Evolutionary conservation across 1,140 invertebrate genomes (phyloP).

Genomic region (Diprion similis): DNA sequence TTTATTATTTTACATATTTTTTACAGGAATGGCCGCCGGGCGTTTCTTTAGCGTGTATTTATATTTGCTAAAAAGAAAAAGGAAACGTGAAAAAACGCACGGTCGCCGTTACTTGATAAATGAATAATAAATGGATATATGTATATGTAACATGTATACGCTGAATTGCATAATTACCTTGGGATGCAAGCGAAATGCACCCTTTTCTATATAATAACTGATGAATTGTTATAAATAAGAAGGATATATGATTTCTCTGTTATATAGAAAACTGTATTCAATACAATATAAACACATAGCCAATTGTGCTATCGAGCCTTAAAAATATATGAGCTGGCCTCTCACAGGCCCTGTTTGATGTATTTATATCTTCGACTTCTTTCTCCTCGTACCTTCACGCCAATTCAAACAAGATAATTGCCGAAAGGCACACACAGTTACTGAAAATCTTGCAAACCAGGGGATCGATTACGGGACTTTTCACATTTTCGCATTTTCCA

Average conservation of each 20-base stretch:
- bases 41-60: too few species aligned
- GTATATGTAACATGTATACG: not conserved
- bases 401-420: not conserved
- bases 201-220: not conserved
- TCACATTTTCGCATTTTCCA: too few species aligned
- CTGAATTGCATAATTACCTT: not conserved
- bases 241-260: not conserved
- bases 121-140: not conserved
- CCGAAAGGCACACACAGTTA: too few species aligned
- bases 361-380: not conserved
- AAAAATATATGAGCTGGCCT: slow-evolving; percentile 5
- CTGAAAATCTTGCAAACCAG: too few species aligned
- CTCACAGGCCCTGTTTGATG: slow-evolving; percentile 2
- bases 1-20: too few species aligned
- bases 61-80: too few species aligned
- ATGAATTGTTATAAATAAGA: not conserved
- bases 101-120: not conserved
- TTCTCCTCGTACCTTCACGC: not conserved
- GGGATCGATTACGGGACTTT: too few species aligned
- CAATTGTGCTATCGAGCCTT: slow-evolving; percentile 4
- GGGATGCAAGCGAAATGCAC: not conserved
- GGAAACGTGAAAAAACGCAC: too few species aligned
- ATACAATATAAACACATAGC: not conserved
- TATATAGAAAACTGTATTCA: too few species aligned
- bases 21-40: too few species aligned